A percentile compares a stretch with the other conserved stretches of the same genome.
Evolutionary conservation across 35 echinoderm and acorn worm genomes (phyloP).

Genomic region (Patiria miniata): DNA sequence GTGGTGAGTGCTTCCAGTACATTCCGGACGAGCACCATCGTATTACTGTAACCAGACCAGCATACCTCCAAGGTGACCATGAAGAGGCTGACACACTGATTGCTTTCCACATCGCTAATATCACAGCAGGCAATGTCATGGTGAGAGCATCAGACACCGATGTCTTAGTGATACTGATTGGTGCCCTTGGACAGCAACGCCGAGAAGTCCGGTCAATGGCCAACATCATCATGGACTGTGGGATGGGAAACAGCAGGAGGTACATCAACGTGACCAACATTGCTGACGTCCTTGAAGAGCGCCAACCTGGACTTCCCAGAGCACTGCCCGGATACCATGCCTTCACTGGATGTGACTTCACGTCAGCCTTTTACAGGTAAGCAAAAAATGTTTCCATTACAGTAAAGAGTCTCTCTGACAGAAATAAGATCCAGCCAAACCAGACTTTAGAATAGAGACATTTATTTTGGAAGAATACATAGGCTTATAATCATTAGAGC

Average conservation of each 20-base stretch:
- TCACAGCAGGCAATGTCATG: constrained; percentile 37
- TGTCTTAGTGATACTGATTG: constrained; percentile 66
- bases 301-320: constrained; percentile 43
- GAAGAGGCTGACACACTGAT: constrained; percentile 77
- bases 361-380: constrained; percentile 61
- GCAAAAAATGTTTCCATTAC: not conserved
- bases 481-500: not conserved
- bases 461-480: not conserved
- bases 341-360: constrained; percentile 80
- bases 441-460: not conserved
- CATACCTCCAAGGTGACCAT: constrained; percentile 71
- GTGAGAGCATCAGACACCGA: constrained; percentile 78
- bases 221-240: constrained; percentile 64
- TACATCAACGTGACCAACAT: constrained; percentile 68
- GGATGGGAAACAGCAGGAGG: constrained; percentile 46
- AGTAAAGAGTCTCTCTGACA: not conserved
- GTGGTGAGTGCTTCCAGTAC: constrained; percentile 61
- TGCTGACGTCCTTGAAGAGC: constrained; percentile 25
- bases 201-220: constrained; percentile 25
- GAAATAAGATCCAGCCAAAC: not conserved
- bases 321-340: constrained; percentile 66
- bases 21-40: constrained; percentile 31
- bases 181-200: constrained; percentile 40
- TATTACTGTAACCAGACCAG: constrained; percentile 37
- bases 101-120: constrained; percentile 56